Conservation (phyloP, 2,888 invertebrate genomes). For the Oligia strigilis region DNA sequence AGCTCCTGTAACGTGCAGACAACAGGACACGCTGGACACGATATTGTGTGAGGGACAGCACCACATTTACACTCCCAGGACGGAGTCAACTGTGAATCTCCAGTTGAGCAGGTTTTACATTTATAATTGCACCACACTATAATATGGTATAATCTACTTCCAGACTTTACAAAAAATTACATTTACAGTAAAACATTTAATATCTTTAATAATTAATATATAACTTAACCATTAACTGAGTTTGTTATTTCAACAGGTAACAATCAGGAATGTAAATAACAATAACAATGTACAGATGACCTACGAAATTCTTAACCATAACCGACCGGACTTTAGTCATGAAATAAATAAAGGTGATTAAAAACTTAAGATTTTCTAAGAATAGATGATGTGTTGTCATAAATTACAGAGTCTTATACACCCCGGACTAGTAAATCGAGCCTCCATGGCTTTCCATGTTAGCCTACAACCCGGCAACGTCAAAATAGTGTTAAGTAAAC, state of each 20-base stretch:
- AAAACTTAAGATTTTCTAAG: background rate
- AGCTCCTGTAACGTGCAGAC: background rate
- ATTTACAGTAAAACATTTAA: background rate
- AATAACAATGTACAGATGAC: background rate
- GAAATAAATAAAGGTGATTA: background rate
- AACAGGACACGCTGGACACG: background rate
- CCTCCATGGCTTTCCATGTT: background rate
- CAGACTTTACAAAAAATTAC: slow-evolving; percentile 1
- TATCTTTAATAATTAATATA: background rate
- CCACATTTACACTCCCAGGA: no score
- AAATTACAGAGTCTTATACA: background rate
- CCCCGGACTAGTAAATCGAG: background rate
- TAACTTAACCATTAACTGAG: slow-evolving; percentile 1
- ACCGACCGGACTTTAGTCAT: background rate
- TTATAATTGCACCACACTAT: slow-evolving; percentile 6
- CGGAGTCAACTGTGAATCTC: background rate
- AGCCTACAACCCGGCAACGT: background rate
- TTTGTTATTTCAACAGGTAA: slow-evolving; percentile 30
- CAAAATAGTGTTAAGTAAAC: background rate
- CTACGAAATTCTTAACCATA: background rate
- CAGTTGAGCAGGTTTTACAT: background rate
- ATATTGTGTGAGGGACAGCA: background rate
- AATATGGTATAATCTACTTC: background rate
- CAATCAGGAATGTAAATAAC: slow-evolving; percentile 44
- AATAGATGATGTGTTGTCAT: background rate